These are phyloP conservation scores for Leucozona laternaria DNA, from an alignment of 2,888 invertebrate species.

Conservation along the genomic window DNA sequence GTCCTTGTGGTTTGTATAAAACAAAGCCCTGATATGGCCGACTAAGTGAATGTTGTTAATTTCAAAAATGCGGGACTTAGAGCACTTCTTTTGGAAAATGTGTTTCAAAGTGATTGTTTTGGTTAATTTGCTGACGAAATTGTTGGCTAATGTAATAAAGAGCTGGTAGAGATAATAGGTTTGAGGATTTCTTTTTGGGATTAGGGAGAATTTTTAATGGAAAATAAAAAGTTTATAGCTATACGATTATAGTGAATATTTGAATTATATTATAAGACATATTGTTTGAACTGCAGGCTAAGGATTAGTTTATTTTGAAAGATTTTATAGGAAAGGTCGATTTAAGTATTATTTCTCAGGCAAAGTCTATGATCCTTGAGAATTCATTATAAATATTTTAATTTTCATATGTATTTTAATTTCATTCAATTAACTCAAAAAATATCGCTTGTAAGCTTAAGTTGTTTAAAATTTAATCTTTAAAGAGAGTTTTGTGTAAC, in stretches of 20 bases:
- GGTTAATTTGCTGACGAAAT: conserved; percentile 74
- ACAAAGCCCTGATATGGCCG: conserved; percentile 37
- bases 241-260: conserved; percentile 29
- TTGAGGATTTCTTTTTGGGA: conserved; percentile 18
- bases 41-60: conserved; percentile 35
- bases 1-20: not conserved
- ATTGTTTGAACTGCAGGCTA: not conserved
- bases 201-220: conserved; percentile 52
- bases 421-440: too few species aligned
- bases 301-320: not conserved
- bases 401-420: too few species aligned
- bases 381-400: not conserved
- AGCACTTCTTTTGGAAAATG: conserved; percentile 42
- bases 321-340: not conserved
- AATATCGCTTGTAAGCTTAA: too few species aligned
- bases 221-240: not conserved
- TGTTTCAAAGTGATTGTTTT: conserved; percentile 63
- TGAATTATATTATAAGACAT: not conserved
- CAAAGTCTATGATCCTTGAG: not conserved
- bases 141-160: conserved; percentile 39
- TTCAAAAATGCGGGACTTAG: conserved; percentile 19
- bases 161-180: conserved; percentile 11
- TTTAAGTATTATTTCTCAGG: not conserved
- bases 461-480: too few species aligned
- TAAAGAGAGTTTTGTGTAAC: too few species aligned